Conservation (phyloP, 2,888 invertebrate genomes). For the Steinernema carpocapsae region DNA sequence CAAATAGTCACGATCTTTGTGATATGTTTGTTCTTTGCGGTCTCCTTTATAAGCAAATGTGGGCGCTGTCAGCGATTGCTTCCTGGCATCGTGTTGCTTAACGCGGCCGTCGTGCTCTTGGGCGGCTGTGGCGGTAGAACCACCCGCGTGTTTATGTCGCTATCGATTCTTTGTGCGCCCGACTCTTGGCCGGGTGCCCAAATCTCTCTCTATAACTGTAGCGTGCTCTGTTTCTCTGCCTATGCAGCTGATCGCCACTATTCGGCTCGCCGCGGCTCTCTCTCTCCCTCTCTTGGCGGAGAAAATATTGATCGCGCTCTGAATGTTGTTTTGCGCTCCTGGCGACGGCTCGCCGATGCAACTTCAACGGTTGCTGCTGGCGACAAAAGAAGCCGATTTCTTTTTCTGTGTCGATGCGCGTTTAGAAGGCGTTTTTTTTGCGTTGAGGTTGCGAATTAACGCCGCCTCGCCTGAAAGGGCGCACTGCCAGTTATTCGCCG, state of each 20-base stretch:
- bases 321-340: not conserved
- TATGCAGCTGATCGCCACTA: not conserved
- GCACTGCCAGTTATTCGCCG: not conserved
- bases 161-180: too few species aligned
- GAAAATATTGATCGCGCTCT: constrained; percentile 1
- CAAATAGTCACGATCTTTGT: too few species aligned
- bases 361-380: not conserved
- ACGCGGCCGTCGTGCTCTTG: too few species aligned
- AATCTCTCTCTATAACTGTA: too few species aligned
- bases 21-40: too few species aligned
- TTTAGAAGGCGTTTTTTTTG: not conserved
- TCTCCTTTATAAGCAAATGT: too few species aligned
- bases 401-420: not conserved
- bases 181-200: too few species aligned
- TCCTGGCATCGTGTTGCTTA: too few species aligned
- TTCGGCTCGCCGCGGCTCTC: not conserved
- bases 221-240: constrained; percentile 10
- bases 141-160: too few species aligned
- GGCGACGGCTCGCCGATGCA: not conserved
- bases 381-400: not conserved
- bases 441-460: constrained; percentile 23
- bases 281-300: not conserved
- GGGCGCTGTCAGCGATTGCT: too few species aligned
- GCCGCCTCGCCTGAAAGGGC: not conserved
- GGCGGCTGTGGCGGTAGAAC: too few species aligned